Conservation (phyloP, 1,140 invertebrate genomes). For the Drosophila grimshawi region DNA sequence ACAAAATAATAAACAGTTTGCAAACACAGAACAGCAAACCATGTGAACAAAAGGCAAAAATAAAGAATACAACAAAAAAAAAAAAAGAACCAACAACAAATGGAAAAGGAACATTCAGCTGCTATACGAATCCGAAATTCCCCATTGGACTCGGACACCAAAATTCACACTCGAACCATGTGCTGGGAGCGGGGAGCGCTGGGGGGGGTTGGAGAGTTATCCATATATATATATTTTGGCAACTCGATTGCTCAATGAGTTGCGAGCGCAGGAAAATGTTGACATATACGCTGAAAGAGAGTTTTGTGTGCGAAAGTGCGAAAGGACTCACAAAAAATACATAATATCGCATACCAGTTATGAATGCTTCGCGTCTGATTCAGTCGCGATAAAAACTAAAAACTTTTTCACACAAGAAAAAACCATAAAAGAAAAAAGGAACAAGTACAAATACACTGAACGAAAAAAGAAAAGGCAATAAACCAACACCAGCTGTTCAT, state of each 20-base stretch:
- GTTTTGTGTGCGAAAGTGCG: not conserved
- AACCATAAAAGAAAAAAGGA: not conserved
- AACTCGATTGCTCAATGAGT: slow-evolving; percentile 62
- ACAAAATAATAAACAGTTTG: slow-evolving; percentile 62
- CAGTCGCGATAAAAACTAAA: slow-evolving; percentile 20
- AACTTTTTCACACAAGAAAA: not conserved
- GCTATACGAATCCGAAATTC: slow-evolving; percentile 26
- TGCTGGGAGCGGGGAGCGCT: not conserved
- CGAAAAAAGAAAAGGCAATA: not conserved
- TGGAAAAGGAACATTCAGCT: slow-evolving; percentile 5
- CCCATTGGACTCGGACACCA: slow-evolving; percentile 19
- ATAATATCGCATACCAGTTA: slow-evolving; percentile 23
- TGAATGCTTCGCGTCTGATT: slow-evolving; percentile 18
- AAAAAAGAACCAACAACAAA: not conserved
- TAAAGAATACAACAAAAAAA: not conserved
- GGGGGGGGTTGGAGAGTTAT: not conserved
- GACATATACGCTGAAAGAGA: slow-evolving; percentile 48
- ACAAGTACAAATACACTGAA: slow-evolving; percentile 2
- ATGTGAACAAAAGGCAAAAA: slow-evolving; percentile 37
- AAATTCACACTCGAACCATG: slow-evolving; percentile 3
- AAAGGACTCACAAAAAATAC: slow-evolving; percentile 12
- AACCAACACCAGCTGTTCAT: not conserved
- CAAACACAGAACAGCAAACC: slow-evolving; percentile 30
- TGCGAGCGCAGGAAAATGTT: slow-evolving; percentile 55
- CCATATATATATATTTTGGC: not conserved